phyloP scores from a whole-genome alignment of 2,797 vertebrate genomes.

The Epinephelus awoara region DNA sequence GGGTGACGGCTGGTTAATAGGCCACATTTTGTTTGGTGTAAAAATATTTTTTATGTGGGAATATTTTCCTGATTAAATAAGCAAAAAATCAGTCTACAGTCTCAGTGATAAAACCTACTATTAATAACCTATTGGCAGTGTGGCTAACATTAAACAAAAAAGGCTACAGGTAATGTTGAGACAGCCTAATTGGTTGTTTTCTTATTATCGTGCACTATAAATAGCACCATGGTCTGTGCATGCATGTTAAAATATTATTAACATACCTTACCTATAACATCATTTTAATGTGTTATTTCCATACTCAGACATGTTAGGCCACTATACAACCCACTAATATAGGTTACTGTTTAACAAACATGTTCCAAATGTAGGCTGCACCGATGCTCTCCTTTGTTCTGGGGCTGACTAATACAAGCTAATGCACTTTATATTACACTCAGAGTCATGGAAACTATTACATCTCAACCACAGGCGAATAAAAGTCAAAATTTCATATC shows the following conservation, averaged over 20 bases:
- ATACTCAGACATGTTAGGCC: neutral
- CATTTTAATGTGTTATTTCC: conserved; percentile 2
- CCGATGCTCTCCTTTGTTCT: neutral
- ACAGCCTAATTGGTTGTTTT: no score
- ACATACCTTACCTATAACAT: neutral
- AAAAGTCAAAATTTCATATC: conserved; percentile 16
- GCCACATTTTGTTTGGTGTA: neutral
- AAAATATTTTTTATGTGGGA: neutral
- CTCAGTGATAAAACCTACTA: neutral
- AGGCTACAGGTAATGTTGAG: neutral
- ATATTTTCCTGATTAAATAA: conserved; percentile 2
- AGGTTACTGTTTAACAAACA: neutral
- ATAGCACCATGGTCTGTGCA: neutral
- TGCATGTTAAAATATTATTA: neutral
- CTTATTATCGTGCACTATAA: neutral
- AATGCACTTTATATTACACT: conserved; percentile 14
- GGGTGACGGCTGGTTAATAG: neutral
- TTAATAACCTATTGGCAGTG: neutral
- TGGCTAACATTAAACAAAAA: neutral
- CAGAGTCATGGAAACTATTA: neutral
- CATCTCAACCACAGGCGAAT: conserved; percentile 12
- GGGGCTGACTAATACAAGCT: neutral
- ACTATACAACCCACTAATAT: neutral
- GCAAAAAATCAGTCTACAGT: neutral
- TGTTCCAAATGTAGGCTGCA: neutral